phyloP scores from a whole-genome alignment of 30 jellyfish, hydroid and myxozoan species.

The Cassiopea andromeda region DNA sequence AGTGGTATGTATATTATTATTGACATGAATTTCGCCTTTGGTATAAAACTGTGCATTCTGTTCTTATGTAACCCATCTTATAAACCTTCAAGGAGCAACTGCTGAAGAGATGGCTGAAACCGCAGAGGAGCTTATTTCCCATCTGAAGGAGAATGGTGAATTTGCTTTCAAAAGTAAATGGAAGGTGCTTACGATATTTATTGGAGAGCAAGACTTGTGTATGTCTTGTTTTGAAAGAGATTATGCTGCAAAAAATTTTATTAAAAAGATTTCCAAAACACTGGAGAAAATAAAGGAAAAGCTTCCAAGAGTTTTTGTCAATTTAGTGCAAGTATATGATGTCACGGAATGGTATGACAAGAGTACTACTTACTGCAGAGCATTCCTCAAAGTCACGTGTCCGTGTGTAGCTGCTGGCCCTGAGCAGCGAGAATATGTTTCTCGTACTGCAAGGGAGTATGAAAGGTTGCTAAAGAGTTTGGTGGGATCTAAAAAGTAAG shows the following conservation, averaged over 20 bases:
- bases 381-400: slow-evolving; percentile 50
- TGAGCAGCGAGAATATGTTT: slow-evolving; percentile 17
- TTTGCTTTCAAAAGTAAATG: slow-evolving; percentile 54
- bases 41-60: background rate
- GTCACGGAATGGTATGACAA: slow-evolving; percentile 44
- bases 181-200: slow-evolving; percentile 80
- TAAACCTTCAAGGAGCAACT: slow-evolving; percentile 62
- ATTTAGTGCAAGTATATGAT: slow-evolving; percentile 70
- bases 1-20: too few species aligned
- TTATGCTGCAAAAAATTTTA: slow-evolving; percentile 11
- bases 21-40: background rate
- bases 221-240: slow-evolving; percentile 50
- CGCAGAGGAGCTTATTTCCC: slow-evolving; percentile 64
- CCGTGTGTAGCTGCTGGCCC: slow-evolving; percentile 64
- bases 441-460: slow-evolving; percentile 59
- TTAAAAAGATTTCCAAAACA: slow-evolving; percentile 36
- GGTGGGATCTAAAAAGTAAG: slow-evolving; percentile 66
- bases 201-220: slow-evolving; percentile 82
- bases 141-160: slow-evolving; percentile 34
- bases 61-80: background rate
- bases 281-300: slow-evolving; percentile 52
- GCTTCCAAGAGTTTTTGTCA: slow-evolving; percentile 73
- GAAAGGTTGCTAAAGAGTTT: slow-evolving; percentile 4
- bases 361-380: slow-evolving; percentile 54
- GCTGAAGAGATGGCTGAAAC: slow-evolving; percentile 69